Base-by-base conservation (phyloP, 1,140 invertebrate species). In the Drosophila azteca region DNA sequence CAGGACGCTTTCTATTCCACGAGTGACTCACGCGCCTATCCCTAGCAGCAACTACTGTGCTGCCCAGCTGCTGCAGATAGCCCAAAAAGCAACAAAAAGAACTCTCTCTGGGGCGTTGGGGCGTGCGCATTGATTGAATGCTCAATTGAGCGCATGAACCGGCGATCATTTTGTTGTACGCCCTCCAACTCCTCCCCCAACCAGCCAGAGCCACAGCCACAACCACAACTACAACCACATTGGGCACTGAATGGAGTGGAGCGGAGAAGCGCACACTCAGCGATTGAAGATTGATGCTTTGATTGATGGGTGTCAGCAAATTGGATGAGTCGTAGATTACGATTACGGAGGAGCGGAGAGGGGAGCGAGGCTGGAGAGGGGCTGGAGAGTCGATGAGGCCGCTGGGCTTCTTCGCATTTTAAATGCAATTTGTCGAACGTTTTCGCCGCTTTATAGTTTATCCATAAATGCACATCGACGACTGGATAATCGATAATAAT, bases 91-190 rank as follows among this genome's bases (percentile, higher is more conserved):
- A 20, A 35, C 29, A 22, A 8, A 11, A 61, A 26, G 13, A 52
- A 60, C 59, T 68, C 51, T 68, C 53, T 70, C 62, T 59, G 46
- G 69, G 79, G 74, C 79, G 79, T 82, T 59, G 63, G 79, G 79
- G 79, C 74, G 79, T 82, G 57, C 50, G 74, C 65, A 83, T 83
- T 82, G 79, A 83, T 85, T 85, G 81, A 85, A 85, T 64, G 81
- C 77, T 80, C 81, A 84, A 84, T 84, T 85, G 81, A 85, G 67
- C 81, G 77, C 81, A 85, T 85, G 81, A 84, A 85, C 81, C 52
- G 64, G 63, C 68, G 81, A 85, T 81, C 79, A 77, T 73, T 77
- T 81, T 71, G 69, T 77, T 44, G 63, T 52, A 66, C 73, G 67
- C 73, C 59, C 70, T 61, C 57, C 45, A 24, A 22, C 35, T 43